A percentile compares a stretch with the other conserved stretches of the same genome.
Conservation (phyloP, 2,113 vertebrate genomes). For the Merops nubicus region DNA sequence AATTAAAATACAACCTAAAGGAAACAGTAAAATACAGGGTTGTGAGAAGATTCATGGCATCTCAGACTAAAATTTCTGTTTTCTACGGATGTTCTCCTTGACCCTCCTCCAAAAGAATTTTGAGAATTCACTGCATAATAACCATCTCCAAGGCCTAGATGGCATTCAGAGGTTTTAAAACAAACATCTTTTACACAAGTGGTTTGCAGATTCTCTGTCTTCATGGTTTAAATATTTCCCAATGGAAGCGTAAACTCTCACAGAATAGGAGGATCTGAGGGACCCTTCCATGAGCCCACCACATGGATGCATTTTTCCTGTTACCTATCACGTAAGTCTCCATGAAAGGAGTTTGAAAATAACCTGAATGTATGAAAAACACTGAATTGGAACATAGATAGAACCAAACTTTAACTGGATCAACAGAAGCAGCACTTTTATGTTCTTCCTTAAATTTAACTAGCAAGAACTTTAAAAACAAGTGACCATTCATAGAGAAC, state of each 20-base stretch:
- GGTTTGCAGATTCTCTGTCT: background rate
- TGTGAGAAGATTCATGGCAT: background rate
- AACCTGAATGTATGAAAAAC: background rate
- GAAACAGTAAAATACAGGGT: background rate
- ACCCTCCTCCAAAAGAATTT: background rate
- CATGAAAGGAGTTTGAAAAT: background rate
- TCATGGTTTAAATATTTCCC: background rate
- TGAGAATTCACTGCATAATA: background rate
- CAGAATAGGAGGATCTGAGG: background rate
- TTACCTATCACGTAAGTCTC: background rate
- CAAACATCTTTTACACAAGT: background rate
- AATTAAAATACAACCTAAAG: background rate
- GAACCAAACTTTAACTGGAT: background rate
- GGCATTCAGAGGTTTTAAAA: conserved; percentile 15
- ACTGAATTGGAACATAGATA: background rate
- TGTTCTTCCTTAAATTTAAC: background rate
- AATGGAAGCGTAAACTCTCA: background rate
- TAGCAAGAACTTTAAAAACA: background rate
- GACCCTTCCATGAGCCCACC: background rate
- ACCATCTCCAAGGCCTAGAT: background rate
- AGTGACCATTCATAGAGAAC: accelerated
- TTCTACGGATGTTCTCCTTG: background rate
- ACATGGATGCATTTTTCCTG: background rate
- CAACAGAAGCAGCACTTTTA: background rate
- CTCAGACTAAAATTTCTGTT: background rate